Percentiles rank a stretch among this genome's conserved stretches.
phyloP scores from a whole-genome alignment of 2,797 vertebrate species.

The Cuculus canorus region DNA sequence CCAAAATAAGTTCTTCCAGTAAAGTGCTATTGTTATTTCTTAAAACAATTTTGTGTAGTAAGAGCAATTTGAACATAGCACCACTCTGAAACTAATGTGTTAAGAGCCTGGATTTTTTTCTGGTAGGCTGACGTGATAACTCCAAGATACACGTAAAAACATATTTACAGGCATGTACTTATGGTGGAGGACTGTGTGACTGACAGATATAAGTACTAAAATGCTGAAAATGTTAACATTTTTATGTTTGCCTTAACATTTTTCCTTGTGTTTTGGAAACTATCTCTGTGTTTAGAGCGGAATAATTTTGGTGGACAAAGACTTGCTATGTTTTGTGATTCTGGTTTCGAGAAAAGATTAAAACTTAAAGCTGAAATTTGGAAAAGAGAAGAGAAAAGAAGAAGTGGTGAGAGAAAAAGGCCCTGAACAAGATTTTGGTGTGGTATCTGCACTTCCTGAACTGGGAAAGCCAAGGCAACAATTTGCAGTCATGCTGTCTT shows the following conservation, averaged over 20 bases:
- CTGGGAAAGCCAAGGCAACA: conserved; percentile 14
- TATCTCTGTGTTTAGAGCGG: background rate
- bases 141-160: background rate
- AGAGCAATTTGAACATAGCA: background rate
- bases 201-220: background rate
- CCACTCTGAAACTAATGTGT: background rate
- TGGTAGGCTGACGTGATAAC: background rate
- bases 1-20: background rate
- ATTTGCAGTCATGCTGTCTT: background rate
- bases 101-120: background rate
- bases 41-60: background rate
- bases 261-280: background rate
- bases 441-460: conserved; percentile 3
- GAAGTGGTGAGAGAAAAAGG: conserved; percentile 12
- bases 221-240: background rate
- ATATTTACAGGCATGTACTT: background rate
- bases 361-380: background rate
- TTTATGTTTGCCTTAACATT: background rate
- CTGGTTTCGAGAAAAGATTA: background rate
- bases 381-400: conserved; percentile 50
- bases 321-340: background rate
- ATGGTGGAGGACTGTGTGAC: background rate
- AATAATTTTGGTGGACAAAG: background rate
- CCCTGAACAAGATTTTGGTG: conserved; percentile 20
- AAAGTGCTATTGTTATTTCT: background rate